phyloP scores from a whole-genome alignment of 2,797 vertebrate genomes.

The Glossophaga mutica region DNA sequence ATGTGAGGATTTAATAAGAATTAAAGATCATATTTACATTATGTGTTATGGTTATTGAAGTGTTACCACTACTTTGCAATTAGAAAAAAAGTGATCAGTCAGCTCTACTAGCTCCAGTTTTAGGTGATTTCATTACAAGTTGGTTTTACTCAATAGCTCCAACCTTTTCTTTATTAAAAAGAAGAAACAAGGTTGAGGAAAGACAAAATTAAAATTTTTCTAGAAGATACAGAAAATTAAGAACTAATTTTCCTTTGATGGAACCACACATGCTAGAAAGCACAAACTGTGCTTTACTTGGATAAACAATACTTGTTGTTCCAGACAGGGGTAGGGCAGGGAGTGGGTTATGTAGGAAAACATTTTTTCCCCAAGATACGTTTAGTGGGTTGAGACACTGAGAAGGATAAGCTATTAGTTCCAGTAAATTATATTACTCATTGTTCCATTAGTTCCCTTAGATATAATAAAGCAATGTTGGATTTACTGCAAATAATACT shows the following conservation, averaged over 20 bases:
- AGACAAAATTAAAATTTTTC: neutral
- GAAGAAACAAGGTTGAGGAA: neutral
- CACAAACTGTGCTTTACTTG: neutral
- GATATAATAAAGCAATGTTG: neutral
- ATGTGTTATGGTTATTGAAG: neutral
- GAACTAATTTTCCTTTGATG: neutral
- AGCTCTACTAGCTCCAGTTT: neutral
- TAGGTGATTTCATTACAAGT: neutral
- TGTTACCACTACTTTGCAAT: neutral
- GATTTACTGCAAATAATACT: neutral
- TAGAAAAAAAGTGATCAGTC: neutral
- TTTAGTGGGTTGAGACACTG: neutral
- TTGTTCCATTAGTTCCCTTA: neutral
- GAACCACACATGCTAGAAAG: neutral
- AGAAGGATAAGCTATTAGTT: neutral
- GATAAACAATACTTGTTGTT: neutral
- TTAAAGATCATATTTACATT: neutral
- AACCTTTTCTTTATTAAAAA: neutral
- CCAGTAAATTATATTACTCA: neutral
- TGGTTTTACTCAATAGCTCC: neutral
- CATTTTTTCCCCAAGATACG: neutral
- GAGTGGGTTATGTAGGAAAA: neutral
- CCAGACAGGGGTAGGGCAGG: rapidly evolving
- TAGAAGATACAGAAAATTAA: neutral
- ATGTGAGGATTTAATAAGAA: neutral